Base-by-base conservation (phyloP, 2,797 vertebrate species). In the Eupleurogrammus muticus region DNA sequence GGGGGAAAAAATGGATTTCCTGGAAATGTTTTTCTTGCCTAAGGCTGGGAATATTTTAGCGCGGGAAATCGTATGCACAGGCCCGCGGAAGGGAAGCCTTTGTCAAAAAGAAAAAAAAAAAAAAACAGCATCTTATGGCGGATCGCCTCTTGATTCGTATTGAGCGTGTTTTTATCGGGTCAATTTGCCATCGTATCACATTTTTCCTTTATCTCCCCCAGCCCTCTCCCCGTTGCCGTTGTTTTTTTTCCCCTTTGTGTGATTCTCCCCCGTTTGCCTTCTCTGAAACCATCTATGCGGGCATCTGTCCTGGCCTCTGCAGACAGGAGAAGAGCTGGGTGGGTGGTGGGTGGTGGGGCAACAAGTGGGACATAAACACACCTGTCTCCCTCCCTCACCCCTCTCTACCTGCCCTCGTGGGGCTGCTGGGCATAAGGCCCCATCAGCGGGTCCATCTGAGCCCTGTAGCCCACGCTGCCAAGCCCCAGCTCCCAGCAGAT, bases 281-380 rank as follows among this genome's bases (percentile, higher is more conserved):
- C 35, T 73, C 56, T 51, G 73, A 87, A 87, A 85, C 83, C 78
- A 79, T 62, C 82, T 76, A 60, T 50, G 55, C 42, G 67, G 84
- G 73, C 82, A 88, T 87, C 81, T 88, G 83, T 87, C 80, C 74
- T 62, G 55, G 72, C 65, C 83, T 76, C 71, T 70, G 48, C 36
- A 47, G 35, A 23, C 48, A 21, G n/a, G 20, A 8, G 52, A 28
- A 28, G 28, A 6, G 28, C 3, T 28, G 28, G 28, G 28, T 28
- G 28, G 28, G 28, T 28, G 28, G 28, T 3, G 3, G 28, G 28
- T 11, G 21, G 67, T 81, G 80, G 76, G 72, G 65, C 84, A 90
- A 91, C 89, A 91, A 83, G 87, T 88, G 75, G 82, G 88, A 86
- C 75, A 86, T 68, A 87, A 88, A 90, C 90, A 89, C 85, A 91